Conservation (phyloP, 2,113 vertebrate genomes). For the Heliornis fulica region DNA sequence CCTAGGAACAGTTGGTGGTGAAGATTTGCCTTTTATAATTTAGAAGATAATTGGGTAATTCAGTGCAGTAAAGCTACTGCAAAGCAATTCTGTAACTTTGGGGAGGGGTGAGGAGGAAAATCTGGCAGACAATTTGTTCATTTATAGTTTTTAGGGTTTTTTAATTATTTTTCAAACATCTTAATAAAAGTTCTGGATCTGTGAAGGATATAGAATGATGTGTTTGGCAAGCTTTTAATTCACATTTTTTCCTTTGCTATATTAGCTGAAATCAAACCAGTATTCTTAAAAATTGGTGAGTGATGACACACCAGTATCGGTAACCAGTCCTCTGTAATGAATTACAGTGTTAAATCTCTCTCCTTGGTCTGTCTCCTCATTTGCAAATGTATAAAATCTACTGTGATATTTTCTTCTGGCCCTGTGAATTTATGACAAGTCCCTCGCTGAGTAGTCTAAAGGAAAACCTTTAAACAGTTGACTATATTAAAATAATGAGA, state of each 20-base stretch:
- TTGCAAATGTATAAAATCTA: background rate
- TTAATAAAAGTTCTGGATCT: background rate
- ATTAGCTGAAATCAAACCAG: background rate
- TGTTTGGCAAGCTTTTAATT: background rate
- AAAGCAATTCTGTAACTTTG: slow-evolving; percentile 61
- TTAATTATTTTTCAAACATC: background rate
- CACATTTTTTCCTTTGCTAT: background rate
- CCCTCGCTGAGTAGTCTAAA: background rate
- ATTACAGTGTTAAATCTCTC: background rate
- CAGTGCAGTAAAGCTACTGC: slow-evolving; percentile 51
- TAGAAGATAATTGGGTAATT: slow-evolving; percentile 81
- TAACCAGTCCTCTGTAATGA: background rate
- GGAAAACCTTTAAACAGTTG: background rate
- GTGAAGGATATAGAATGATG: background rate
- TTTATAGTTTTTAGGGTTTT: background rate
- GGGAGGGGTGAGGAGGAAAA: background rate
- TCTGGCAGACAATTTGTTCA: slow-evolving; percentile 45
- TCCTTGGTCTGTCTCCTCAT: background rate
- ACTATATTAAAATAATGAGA: slow-evolving; percentile 7
- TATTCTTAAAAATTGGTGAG: background rate
- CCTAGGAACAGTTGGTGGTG: slow-evolving; percentile 75
- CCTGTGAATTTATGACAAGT: background rate
- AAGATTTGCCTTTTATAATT: slow-evolving; percentile 82
- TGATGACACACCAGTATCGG: background rate
- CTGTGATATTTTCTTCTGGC: slow-evolving; percentile 8